These are phyloP conservation scores for Choloepus hoffmanni DNA, from an alignment of 2,113 vertebrate species.

Conservation along the genomic window DNA sequence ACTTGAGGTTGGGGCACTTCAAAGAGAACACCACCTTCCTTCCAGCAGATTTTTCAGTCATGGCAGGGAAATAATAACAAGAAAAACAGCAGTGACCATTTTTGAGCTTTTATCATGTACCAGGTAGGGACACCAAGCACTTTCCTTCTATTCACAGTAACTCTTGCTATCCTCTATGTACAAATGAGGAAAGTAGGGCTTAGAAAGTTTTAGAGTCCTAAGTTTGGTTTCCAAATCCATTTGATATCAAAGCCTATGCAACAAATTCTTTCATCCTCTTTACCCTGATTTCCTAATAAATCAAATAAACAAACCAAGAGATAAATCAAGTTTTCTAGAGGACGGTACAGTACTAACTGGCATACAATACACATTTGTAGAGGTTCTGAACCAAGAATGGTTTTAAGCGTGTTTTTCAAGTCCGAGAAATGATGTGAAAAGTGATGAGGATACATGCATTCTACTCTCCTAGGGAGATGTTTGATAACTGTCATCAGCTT, in stretches of 20 bases:
- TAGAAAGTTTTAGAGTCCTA: background rate
- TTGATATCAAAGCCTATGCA: background rate
- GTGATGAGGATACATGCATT: background rate
- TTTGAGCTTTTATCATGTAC: background rate
- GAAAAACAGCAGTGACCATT: background rate
- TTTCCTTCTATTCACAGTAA: background rate
- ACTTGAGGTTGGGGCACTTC: background rate
- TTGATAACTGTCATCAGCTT: background rate
- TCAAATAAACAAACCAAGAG: slow-evolving; percentile 5
- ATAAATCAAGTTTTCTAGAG: background rate
- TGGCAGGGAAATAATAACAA: background rate
- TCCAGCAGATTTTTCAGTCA: background rate
- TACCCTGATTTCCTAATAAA: slow-evolving; percentile 10
- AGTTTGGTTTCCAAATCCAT: background rate
- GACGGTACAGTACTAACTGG: background rate
- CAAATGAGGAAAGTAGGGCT: background rate
- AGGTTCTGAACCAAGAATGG: background rate
- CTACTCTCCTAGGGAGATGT: background rate
- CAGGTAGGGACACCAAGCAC: background rate
- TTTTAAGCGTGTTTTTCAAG: background rate
- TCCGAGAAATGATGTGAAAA: background rate
- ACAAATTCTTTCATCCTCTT: slow-evolving; percentile 12
- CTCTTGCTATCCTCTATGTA: background rate
- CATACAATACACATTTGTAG: background rate
- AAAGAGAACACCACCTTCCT: background rate